These are phyloP conservation scores for Anolis sagrei DNA, from an alignment of 2,113 vertebrate species.

Conservation along the genomic window DNA sequence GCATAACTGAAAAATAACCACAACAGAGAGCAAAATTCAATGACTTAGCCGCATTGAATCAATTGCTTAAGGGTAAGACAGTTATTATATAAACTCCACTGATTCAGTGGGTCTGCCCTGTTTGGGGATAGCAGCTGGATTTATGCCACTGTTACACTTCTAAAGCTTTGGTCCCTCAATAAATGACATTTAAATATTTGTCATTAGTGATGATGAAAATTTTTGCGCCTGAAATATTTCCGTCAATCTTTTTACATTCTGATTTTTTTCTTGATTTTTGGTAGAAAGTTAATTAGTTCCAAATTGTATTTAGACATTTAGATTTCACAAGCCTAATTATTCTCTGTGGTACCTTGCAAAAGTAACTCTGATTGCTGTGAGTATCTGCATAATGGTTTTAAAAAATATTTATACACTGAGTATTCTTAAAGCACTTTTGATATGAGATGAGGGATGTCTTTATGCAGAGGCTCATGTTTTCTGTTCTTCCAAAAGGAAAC, in stretches of 20 bases:
- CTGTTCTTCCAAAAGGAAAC: slow-evolving; percentile 80
- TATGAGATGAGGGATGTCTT: neutral
- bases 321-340: neutral
- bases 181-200: neutral
- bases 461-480: neutral
- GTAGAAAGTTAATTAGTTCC: neutral
- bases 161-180: neutral
- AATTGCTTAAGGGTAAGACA: too few species aligned
- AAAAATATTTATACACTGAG: neutral
- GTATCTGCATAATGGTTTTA: neutral
- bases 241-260: neutral
- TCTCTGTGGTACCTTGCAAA: neutral
- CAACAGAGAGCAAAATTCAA: too few species aligned
- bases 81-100: too few species aligned
- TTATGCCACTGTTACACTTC: neutral
- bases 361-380: neutral
- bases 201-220: neutral
- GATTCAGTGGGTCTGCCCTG: too few species aligned
- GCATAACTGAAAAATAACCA: neutral
- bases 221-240: neutral
- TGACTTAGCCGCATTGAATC: too few species aligned
- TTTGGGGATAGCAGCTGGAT: too few species aligned
- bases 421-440: neutral
- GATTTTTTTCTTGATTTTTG: neutral
- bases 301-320: neutral